Percentiles rank a stretch among this genome's conserved stretches.
These are phyloP conservation scores for Paracyclopina nana DNA, from an alignment of 1,140 invertebrate genomes.

Conservation along the genomic window DNA sequence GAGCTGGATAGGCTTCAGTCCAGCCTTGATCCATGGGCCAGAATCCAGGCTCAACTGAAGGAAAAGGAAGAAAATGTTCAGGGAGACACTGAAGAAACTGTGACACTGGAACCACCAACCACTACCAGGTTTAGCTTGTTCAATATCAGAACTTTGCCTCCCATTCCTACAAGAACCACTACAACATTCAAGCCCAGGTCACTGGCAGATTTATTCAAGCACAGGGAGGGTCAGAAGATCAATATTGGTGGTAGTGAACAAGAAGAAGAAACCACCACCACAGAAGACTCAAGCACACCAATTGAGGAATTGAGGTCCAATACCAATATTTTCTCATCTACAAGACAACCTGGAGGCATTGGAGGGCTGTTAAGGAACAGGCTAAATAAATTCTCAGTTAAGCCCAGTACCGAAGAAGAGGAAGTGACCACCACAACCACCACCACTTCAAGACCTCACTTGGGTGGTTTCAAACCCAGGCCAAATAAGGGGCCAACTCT, in stretches of 20 bases:
- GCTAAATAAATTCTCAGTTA: no score
- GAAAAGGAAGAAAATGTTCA: background rate
- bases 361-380: no score
- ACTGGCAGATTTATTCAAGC: constrained; percentile 5
- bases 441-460: no score
- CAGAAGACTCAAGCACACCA: background rate
- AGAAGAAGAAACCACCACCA: background rate
- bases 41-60: constrained; percentile 5
- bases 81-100: background rate
- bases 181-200: constrained; percentile 11
- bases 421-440: no score
- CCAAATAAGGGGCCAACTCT: no score
- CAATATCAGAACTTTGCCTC: constrained; percentile 8
- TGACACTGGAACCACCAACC: background rate
- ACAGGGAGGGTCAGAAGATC: constrained; percentile 8
- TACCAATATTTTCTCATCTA: no score
- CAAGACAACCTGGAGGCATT: no score
- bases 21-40: constrained; percentile 10
- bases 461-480: no score
- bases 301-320: background rate
- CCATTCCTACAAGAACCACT: background rate
- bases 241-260: background rate
- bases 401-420: no score
- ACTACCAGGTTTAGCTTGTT: constrained; percentile 1
- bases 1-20: constrained; percentile 11